Conservation (phyloP, 2,888 invertebrate genomes). For the Parnassius mnemosyne region DNA sequence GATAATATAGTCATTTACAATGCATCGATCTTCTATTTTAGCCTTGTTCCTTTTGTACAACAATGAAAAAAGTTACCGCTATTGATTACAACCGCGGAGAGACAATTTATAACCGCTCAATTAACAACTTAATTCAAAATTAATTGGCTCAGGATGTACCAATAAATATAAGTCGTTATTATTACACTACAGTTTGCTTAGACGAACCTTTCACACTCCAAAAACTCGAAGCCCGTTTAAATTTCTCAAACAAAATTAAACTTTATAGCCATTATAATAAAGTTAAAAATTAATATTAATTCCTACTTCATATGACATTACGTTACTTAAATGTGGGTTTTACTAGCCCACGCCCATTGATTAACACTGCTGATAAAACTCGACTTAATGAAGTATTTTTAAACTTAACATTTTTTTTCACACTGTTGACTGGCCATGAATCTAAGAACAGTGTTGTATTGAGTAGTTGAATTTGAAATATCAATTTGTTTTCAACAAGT, state of each 20-base stretch:
- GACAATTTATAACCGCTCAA: constrained; percentile 31
- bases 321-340: constrained; percentile 45
- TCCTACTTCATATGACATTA: constrained; percentile 32
- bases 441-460: constrained; percentile 33
- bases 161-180: constrained; percentile 65
- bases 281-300: constrained; percentile 27
- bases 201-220: constrained; percentile 27
- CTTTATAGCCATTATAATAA: constrained; percentile 28
- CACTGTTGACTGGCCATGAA: constrained; percentile 62
- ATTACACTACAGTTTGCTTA: constrained; percentile 63
- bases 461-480: constrained; percentile 16
- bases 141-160: constrained; percentile 63
- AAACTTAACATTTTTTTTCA: constrained; percentile 66
- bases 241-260: constrained; percentile 27
- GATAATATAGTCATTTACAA: too few species aligned
- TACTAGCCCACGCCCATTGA: constrained; percentile 71
- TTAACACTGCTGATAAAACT: constrained; percentile 69
- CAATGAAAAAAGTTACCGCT: constrained; percentile 21
- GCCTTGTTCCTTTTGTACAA: not conserved
- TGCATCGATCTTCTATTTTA: too few species aligned
- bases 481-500: not conserved
- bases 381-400: constrained; percentile 73
- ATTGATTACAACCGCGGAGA: constrained; percentile 28
- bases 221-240: constrained; percentile 9
- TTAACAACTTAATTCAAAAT: constrained; percentile 63